Base-by-base conservation (phyloP, 2,888 invertebrate genomes). In the Mactromeris polynyma region DNA sequence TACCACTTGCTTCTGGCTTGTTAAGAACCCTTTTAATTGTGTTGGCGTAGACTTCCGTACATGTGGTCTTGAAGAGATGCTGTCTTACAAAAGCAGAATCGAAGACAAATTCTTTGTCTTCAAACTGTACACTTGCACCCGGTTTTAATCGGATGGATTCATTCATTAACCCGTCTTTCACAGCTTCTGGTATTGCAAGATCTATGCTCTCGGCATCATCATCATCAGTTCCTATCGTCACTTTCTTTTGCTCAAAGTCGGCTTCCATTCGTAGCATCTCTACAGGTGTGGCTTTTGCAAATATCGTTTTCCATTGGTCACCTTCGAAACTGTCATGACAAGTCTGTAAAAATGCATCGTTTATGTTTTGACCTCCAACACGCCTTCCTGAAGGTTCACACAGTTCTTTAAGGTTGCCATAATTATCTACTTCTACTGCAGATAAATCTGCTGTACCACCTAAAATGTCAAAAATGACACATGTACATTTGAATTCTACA, bases 241-340 rank as follows among this genome's bases (percentile, higher is more conserved):
- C 88, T 31, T 91, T 91, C 6, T 73, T 86, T 21, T 79, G 79
- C 83, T 91, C 91, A 81, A 91, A 91, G 26, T 91, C 88, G n/a
- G 79, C 40, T n/a, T 90, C 88, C 86, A 91, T 89, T 51, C 51
- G 81, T 14, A 88, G 33, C 38, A 88, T 54, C 1, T 91, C 88
- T 17, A 80, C 81, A 4, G 86, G 81, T 17, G 83, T 85, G 11
- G 51, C 77, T 38, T 73, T 51, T 26, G n/a, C 26, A 33, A 79
- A 88, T 33, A 85, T 80, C 26, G 82, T 38, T 11, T 77, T 81
- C 89, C 89, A 88, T 2, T 69, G 87, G 17, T 84, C 51, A 7
- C 79, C 85, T 3, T 81, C 64, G 79, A 91, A 91, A 14, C 73
- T 84, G n/a, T 90, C 89, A 21, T 85, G 38, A 51, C 87, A 88